These are phyloP conservation scores for Gambusia yucatana DNA, from an alignment of 2,797 vertebrate species.

Conservation along the genomic window DNA sequence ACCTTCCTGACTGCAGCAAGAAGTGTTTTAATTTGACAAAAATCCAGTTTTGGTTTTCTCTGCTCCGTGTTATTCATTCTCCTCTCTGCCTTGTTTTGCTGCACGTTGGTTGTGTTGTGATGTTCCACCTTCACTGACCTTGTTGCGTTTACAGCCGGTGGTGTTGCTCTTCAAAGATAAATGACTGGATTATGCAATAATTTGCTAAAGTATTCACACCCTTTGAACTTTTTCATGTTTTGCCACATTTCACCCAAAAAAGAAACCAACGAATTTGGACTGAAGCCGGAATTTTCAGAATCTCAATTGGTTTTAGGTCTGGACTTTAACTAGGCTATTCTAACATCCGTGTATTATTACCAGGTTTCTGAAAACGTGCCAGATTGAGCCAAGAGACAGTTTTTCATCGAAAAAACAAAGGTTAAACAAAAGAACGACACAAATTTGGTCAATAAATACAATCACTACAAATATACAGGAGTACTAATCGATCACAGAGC, in stretches of 20 bases:
- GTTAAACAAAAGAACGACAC: too few species aligned
- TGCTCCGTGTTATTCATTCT: constrained; percentile 10
- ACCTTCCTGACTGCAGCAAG: not conserved
- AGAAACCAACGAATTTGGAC: not conserved
- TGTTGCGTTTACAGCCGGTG: not conserved
- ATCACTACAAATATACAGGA: too few species aligned
- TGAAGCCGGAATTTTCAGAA: not conserved
- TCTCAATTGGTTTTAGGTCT: not conserved
- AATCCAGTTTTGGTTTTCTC: not conserved
- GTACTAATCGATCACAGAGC: too few species aligned
- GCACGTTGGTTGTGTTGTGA: not conserved
- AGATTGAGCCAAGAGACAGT: too few species aligned
- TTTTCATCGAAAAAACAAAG: too few species aligned
- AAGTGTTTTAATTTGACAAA: not conserved
- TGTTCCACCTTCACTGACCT: constrained; percentile 14
- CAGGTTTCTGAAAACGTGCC: too few species aligned
- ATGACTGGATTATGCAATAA: not conserved
- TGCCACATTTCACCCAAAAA: not conserved
- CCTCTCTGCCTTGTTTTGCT: constrained; percentile 8
- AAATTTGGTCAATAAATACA: too few species aligned
- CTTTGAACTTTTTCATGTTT: not conserved
- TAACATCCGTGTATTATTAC: not conserved
- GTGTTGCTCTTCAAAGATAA: not conserved
- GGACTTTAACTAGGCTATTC: not conserved
- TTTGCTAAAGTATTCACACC: constrained; percentile 5